Evolutionary conservation across 2,888 invertebrate genomes (phyloP).

Genomic region (Protodeltote pygarga): DNA sequence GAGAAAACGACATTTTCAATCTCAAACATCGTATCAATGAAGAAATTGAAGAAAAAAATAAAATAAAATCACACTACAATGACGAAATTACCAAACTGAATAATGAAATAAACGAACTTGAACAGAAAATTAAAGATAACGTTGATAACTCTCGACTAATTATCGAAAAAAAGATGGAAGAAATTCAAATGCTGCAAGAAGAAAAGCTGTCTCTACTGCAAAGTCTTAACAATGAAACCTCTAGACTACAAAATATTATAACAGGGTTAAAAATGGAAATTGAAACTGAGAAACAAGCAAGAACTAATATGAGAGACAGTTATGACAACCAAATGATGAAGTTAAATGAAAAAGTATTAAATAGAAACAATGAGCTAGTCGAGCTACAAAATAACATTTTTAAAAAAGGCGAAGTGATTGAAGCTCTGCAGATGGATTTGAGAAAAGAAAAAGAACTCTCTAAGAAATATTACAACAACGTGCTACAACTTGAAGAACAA

Average conservation of each 20-base stretch:
- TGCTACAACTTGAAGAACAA: slow-evolving; percentile 50
- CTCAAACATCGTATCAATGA: slow-evolving; percentile 75
- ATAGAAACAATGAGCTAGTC: slow-evolving; percentile 77
- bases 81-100: slow-evolving; percentile 70
- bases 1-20: slow-evolving; percentile 66
- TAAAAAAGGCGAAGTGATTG: slow-evolving; percentile 71
- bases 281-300: slow-evolving; percentile 66
- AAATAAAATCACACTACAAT: slow-evolving; percentile 61
- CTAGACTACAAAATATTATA: slow-evolving; percentile 66
- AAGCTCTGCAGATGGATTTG: slow-evolving; percentile 64
- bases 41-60: slow-evolving; percentile 71
- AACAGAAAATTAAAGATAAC: slow-evolving; percentile 68
- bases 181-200: slow-evolving; percentile 74
- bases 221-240: slow-evolving; percentile 69
- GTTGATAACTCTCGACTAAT: slow-evolving; percentile 59
- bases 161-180: slow-evolving; percentile 68
- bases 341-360: slow-evolving; percentile 74
- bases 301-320: slow-evolving; percentile 67
- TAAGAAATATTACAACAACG: slow-evolving; percentile 60
- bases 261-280: slow-evolving; percentile 63
- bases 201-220: slow-evolving; percentile 72
- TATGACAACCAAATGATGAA: slow-evolving; percentile 75
- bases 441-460: slow-evolving; percentile 64
- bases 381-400: slow-evolving; percentile 74
- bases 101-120: slow-evolving; percentile 73